phyloP scores from a whole-genome alignment of 2,113 vertebrate species.

The Upupa epops region DNA sequence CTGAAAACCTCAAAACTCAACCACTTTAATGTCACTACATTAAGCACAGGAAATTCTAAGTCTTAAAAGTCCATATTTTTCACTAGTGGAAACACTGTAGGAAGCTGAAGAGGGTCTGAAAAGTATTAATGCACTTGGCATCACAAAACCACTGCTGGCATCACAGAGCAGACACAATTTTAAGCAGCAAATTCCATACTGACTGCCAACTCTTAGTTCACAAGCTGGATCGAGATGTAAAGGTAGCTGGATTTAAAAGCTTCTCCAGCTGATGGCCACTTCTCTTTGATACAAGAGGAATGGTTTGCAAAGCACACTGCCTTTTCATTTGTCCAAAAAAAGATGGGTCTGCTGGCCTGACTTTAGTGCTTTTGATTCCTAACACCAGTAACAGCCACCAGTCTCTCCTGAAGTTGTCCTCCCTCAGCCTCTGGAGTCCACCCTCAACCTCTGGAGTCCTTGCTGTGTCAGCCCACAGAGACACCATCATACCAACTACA shows the following conservation, averaged over 20 bases:
- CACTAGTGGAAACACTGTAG: background rate
- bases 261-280: background rate
- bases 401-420: background rate
- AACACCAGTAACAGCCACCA: background rate
- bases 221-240: background rate
- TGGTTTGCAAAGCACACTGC: background rate
- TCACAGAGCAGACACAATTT: background rate
- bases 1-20: background rate
- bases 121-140: background rate
- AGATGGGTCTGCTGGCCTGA: background rate
- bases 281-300: background rate
- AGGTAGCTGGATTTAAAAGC: background rate
- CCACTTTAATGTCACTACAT: background rate
- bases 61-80: background rate
- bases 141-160: background rate
- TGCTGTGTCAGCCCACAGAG: background rate
- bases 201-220: slow-evolving; percentile 13
- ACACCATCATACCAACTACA: accelerated
- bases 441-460: background rate
- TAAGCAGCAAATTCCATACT: background rate
- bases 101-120: background rate
- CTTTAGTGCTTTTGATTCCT: background rate
- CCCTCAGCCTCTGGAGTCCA: background rate
- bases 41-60: background rate
- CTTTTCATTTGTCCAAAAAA: background rate